Conservation (phyloP, 2,888 invertebrate species). For the Xanthorhoe spadicearia region DNA sequence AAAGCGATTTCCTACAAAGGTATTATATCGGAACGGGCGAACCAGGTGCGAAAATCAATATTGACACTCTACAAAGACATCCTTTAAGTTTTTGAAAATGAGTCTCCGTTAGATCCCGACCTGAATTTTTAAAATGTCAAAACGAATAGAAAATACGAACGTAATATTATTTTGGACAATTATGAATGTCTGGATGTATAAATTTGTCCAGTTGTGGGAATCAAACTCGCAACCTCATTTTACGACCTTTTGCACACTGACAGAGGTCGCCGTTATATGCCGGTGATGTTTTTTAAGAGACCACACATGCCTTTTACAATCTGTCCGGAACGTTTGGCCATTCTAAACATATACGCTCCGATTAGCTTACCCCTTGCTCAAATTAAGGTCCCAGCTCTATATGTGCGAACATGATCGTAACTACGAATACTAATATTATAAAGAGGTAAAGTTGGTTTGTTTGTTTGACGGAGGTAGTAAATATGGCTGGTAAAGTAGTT, state of each 20-base stretch:
- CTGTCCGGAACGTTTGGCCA: conserved; percentile 23
- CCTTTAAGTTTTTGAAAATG: background rate
- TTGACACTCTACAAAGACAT: background rate
- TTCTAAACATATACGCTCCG: conserved; percentile 32
- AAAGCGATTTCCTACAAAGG: background rate
- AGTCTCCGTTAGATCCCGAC: background rate
- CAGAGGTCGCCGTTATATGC: background rate
- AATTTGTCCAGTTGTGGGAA: too few species aligned
- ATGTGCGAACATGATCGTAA: background rate
- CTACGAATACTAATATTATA: too few species aligned
- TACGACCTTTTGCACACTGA: too few species aligned
- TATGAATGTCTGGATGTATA: too few species aligned
- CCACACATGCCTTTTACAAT: conserved; percentile 19
- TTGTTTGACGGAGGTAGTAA: too few species aligned
- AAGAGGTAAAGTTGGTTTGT: too few species aligned
- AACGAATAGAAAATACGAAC: too few species aligned
- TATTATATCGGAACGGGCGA: background rate
- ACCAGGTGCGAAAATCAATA: conserved; percentile 1
- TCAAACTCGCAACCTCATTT: background rate
- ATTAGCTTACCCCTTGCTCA: conserved; percentile 38
- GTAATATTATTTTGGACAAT: too few species aligned
- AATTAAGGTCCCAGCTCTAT: conserved; percentile 31
- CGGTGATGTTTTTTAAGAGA: conserved; percentile 5
- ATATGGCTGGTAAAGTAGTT: too few species aligned
- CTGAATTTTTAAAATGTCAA: too few species aligned